These are phyloP conservation scores for Acridotheres tristis DNA, from an alignment of 2,797 vertebrate species.

Conservation along the genomic window DNA sequence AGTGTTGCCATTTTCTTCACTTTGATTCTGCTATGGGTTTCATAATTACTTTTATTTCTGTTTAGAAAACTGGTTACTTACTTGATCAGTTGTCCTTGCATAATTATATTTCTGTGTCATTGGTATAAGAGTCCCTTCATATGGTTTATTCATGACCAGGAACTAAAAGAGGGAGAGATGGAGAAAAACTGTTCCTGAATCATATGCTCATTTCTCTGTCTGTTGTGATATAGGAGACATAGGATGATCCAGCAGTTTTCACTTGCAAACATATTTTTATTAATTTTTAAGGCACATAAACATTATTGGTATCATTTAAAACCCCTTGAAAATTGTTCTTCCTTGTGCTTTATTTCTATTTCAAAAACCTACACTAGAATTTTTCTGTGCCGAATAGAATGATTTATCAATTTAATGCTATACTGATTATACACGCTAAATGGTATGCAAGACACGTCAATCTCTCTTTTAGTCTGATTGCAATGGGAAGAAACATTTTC, in stretches of 20 bases:
- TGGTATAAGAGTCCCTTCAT: background rate
- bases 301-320: background rate
- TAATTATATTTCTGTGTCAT: background rate
- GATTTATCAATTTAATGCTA: conserved; percentile 14
- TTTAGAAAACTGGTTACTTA: background rate
- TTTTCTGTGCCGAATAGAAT: conserved; percentile 6
- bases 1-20: background rate
- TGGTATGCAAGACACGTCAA: conserved; percentile 43
- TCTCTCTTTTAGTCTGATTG: conserved; percentile 61
- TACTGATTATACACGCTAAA: conserved; percentile 33
- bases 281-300: background rate
- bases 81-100: background rate
- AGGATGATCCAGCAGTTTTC: background rate
- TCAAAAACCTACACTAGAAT: background rate
- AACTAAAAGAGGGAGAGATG: background rate
- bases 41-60: background rate
- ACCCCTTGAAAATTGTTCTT: background rate
- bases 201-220: background rate
- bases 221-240: background rate
- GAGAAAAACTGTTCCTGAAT: background rate
- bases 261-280: background rate
- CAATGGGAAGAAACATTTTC: conserved; percentile 53
- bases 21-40: background rate
- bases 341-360: background rate
- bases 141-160: background rate